phyloP scores from a whole-genome alignment of 2,888 invertebrate species.

The Pristionchus entomophagus region DNA sequence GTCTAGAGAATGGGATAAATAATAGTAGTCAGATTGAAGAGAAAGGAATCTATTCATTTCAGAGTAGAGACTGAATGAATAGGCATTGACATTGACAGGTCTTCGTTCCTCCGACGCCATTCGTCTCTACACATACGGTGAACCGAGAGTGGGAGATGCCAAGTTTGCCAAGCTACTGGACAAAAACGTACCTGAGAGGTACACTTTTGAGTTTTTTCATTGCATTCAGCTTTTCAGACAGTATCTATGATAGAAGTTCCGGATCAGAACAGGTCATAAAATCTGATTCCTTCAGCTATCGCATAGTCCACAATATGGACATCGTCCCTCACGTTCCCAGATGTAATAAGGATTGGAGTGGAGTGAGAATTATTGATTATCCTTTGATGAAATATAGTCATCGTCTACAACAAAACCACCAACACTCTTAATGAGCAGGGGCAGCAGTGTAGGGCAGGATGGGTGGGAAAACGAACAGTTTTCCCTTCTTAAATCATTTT shows the following conservation, averaged over 20 bases:
- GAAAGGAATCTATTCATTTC: too few species aligned
- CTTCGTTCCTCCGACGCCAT: not conserved
- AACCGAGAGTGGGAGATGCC: constrained; percentile 1
- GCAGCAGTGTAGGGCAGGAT: too few species aligned
- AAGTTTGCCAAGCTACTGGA: not conserved
- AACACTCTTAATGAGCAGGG: too few species aligned
- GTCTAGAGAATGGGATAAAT: not conserved
- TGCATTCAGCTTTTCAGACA: too few species aligned
- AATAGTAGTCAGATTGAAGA: too few species aligned
- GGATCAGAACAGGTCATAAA: not conserved
- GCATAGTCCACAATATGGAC: not conserved
- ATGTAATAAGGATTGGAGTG: not conserved
- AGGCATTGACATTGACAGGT: not conserved
- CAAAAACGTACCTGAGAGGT: not conserved
- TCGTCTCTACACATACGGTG: constrained; percentile 24
- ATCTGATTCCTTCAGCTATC: not conserved
- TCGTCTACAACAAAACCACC: too few species aligned
- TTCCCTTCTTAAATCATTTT: not conserved
- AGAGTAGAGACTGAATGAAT: not conserved
- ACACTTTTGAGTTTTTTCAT: too few species aligned
- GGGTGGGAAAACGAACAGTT: not conserved
- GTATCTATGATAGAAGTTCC: too few species aligned
- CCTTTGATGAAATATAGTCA: too few species aligned
- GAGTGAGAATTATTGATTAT: too few species aligned
- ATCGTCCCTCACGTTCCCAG: not conserved